A percentile compares a stretch with the other conserved stretches of the same genome.
Evolutionary conservation across 2,888 invertebrate genomes (phyloP).

Genomic region (Stomorhina lunata): DNA sequence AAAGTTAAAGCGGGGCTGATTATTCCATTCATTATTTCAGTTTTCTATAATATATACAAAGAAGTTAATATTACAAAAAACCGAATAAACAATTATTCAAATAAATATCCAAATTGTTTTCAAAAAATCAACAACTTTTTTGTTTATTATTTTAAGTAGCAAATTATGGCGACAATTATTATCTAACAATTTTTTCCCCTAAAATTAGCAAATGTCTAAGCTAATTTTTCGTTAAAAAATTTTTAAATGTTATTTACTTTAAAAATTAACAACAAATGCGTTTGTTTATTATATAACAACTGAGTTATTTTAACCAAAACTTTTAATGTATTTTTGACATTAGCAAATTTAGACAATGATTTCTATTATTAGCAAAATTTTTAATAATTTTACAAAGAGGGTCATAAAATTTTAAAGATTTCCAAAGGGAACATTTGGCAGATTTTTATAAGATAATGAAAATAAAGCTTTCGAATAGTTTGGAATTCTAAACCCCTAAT

Average conservation of each 20-base stretch:
- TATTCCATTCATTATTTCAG: too few species aligned
- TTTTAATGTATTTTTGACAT: background rate
- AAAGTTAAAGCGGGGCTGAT: too few species aligned
- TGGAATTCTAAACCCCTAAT: too few species aligned
- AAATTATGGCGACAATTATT: background rate
- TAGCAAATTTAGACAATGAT: conserved; percentile 6
- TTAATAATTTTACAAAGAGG: background rate
- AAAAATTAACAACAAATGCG: background rate
- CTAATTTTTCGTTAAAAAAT: conserved; percentile 13
- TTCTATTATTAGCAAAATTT: conserved; percentile 4
- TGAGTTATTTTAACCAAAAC: background rate
- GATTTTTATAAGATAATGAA: too few species aligned
- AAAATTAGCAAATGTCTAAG: background rate
- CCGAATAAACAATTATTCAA: too few species aligned
- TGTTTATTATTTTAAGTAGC: too few species aligned
- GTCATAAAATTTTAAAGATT: background rate
- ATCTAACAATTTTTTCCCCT: background rate
- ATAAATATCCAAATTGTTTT: too few species aligned
- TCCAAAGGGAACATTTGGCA: too few species aligned
- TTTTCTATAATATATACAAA: too few species aligned
- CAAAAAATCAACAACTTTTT: too few species aligned
- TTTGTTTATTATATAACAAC: background rate
- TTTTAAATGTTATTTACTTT: background rate
- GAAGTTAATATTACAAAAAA: too few species aligned
- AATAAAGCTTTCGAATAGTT: too few species aligned